A percentile compares a stretch with the other conserved stretches of the same genome.
Evolutionary conservation across 2,888 invertebrate species (phyloP).

Genomic region (Trichacis sp.): DNA sequence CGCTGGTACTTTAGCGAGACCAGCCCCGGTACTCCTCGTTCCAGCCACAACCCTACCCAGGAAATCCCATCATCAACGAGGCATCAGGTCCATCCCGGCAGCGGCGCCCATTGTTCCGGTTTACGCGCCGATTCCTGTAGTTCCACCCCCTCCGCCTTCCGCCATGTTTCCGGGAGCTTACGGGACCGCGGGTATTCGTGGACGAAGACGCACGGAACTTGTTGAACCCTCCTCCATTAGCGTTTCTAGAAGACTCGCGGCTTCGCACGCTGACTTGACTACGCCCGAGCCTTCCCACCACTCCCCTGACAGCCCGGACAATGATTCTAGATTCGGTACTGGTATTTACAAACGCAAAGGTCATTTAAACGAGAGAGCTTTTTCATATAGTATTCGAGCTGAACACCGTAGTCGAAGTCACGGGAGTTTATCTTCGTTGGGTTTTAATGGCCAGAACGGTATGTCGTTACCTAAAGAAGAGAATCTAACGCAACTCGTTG

Average conservation of each 20-base stretch:
- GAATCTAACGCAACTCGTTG: constrained; percentile 92
- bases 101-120: constrained; percentile 71
- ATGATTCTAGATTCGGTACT: constrained; percentile 78
- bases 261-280: constrained; percentile 63
- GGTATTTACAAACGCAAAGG: constrained; percentile 93
- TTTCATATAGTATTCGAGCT: constrained; percentile 93
- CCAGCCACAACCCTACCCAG: constrained; percentile 71
- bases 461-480: constrained; percentile 63
- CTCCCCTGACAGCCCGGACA: constrained; percentile 59
- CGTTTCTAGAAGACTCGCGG: constrained; percentile 58
- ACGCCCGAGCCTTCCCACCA: constrained; percentile 44
- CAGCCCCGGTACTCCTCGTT: constrained; percentile 70
- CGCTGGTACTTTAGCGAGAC: constrained; percentile 62
- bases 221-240: constrained; percentile 50
- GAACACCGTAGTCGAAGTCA: constrained; percentile 94
- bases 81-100: constrained; percentile 65
- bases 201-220: constrained; percentile 54
- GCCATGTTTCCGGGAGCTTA: constrained; percentile 72
- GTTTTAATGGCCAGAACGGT: constrained; percentile 81
- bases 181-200: constrained; percentile 71
- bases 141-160: constrained; percentile 74
- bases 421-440: constrained; percentile 90
- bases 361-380: constrained; percentile 91
- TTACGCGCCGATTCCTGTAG: constrained; percentile 71
- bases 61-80: constrained; percentile 64